A percentile compares a stretch with the other conserved stretches of the same genome.
These are phyloP conservation scores for Cyprinus carpio DNA, from an alignment of 2,113 vertebrate genomes.

Conservation along the genomic window DNA sequence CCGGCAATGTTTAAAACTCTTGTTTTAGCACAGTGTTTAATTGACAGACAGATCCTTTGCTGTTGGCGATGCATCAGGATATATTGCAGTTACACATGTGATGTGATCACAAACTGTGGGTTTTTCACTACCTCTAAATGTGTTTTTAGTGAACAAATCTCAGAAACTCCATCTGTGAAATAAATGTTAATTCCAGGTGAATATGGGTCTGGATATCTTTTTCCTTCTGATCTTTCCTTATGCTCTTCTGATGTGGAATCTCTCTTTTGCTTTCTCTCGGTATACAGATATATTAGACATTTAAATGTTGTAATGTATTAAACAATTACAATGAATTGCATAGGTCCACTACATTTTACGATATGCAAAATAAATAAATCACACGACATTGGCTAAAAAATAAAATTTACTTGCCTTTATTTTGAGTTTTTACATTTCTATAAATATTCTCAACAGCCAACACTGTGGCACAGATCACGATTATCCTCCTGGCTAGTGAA, in stretches of 20 bases:
- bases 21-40: not conserved
- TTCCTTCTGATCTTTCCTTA: not conserved
- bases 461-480: not conserved
- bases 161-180: not conserved
- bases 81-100: not conserved
- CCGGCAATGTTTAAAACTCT: not conserved
- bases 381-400: not conserved
- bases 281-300: not conserved
- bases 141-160: not conserved
- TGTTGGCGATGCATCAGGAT: not conserved
- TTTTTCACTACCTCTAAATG: not conserved
- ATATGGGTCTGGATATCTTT: not conserved
- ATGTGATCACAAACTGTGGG: not conserved
- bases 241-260: not conserved
- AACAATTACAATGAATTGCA: not conserved
- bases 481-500: not conserved
- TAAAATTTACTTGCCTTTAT: not conserved
- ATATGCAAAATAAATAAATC: not conserved
- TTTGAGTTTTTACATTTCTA: not conserved
- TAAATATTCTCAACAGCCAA: not conserved
- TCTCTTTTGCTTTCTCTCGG: not conserved
- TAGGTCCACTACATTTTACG: not conserved
- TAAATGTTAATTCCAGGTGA: not conserved
- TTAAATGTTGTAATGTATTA: not conserved
- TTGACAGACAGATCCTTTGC: not conserved